phyloP scores from a whole-genome alignment of 1,140 invertebrate species.

The Epicauta chinensis region DNA sequence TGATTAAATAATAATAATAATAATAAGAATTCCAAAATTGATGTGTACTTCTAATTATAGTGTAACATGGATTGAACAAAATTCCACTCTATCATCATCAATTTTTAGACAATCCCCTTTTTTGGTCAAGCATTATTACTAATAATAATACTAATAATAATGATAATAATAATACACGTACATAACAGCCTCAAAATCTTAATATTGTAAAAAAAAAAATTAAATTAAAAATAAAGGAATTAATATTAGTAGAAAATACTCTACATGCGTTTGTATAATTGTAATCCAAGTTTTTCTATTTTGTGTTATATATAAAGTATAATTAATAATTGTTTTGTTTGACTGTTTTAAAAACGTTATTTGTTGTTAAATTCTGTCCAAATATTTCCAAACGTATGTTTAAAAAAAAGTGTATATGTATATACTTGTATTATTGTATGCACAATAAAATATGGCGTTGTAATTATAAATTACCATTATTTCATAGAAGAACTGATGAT shows the following conservation, averaged over 20 bases:
- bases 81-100: constrained; percentile 7
- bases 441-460: constrained; percentile 45
- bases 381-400: constrained; percentile 43
- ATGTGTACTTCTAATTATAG: too few relatives aligned
- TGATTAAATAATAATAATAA: too few relatives aligned
- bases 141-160: constrained; percentile 14
- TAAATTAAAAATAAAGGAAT: too few relatives aligned
- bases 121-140: constrained; percentile 8
- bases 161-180: too few relatives aligned
- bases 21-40: too few relatives aligned
- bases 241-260: constrained; percentile 14
- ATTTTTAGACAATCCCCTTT: constrained; percentile 17
- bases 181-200: constrained; percentile 30
- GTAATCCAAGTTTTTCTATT: constrained; percentile 26
- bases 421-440: constrained; percentile 46
- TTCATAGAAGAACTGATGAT: too few relatives aligned
- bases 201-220: constrained; percentile 20
- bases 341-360: constrained; percentile 39
- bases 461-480: constrained; percentile 28
- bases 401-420: constrained; percentile 44
- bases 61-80: too few relatives aligned
- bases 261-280: constrained; percentile 24
- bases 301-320: constrained; percentile 26
- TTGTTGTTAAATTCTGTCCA: constrained; percentile 46
- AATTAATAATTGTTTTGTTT: constrained; percentile 36